These are phyloP conservation scores for Ellobium chinense DNA, from an alignment of 2,888 invertebrate genomes.

Conservation along the genomic window DNA sequence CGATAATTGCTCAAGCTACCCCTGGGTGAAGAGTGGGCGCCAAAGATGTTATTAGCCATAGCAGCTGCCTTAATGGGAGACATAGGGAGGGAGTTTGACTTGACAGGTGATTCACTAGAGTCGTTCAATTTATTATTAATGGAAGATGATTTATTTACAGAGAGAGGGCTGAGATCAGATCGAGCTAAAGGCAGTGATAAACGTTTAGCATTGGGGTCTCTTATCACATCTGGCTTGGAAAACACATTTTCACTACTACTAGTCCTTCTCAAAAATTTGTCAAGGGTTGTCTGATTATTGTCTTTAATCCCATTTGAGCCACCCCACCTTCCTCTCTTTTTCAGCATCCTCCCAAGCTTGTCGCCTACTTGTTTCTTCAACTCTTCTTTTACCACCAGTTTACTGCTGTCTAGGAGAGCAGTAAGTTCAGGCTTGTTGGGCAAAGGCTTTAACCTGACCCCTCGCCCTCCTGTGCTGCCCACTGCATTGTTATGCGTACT, in stretches of 20 bases:
- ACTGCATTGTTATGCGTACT: background rate
- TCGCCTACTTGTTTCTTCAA: slow-evolving; percentile 52
- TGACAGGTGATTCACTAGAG: background rate
- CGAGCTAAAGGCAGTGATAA: background rate
- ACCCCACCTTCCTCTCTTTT: slow-evolving; percentile 13
- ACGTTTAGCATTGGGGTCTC: slow-evolving; percentile 4
- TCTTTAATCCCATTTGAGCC: slow-evolving; percentile 2
- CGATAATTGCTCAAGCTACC: slow-evolving; percentile 53
- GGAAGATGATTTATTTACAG: slow-evolving; percentile 34
- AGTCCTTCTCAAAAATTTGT: slow-evolving; percentile 33
- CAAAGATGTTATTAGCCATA: slow-evolving; percentile 51
- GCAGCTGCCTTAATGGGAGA: slow-evolving; percentile 59
- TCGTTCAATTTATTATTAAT: background rate
- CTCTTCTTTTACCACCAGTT: slow-evolving; percentile 51
- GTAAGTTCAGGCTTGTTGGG: slow-evolving; percentile 45
- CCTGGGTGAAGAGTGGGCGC: slow-evolving; percentile 51
- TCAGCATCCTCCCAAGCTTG: slow-evolving; percentile 43
- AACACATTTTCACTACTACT: slow-evolving; percentile 39
- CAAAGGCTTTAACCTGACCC: slow-evolving; percentile 7
- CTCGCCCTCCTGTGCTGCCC: background rate
- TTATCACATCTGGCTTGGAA: slow-evolving; percentile 23
- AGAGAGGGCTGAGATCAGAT: slow-evolving; percentile 40
- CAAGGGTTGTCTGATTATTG: slow-evolving; percentile 22
- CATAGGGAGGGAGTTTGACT: slow-evolving; percentile 63
- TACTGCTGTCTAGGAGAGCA: slow-evolving; percentile 44